A percentile compares a stretch with the other conserved stretches of the same genome.
Evolutionary conservation across 2,888 invertebrate species (phyloP).

Genomic region (Sesamia inferens): DNA sequence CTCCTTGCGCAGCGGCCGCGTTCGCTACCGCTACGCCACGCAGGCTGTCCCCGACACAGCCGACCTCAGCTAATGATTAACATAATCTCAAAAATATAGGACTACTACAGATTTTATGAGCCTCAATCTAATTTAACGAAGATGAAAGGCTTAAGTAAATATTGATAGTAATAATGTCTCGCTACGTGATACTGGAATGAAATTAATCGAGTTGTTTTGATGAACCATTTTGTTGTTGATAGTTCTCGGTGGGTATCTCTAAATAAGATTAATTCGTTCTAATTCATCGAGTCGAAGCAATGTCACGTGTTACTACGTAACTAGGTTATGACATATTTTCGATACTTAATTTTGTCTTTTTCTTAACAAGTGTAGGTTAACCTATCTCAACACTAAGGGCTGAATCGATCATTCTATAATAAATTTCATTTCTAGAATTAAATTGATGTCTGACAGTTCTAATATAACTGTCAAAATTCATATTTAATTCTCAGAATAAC

Average conservation of each 20-base stretch:
- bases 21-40: too few relatives aligned
- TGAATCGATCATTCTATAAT: not conserved
- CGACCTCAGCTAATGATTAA: not conserved
- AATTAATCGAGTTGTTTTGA: conserved; percentile 46
- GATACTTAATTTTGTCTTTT: not conserved
- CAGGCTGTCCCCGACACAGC: too few relatives aligned
- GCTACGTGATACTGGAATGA: conserved; percentile 20
- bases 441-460: too few relatives aligned
- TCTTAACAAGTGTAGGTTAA: not conserved
- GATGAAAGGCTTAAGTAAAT: conserved; percentile 39
- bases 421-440: too few relatives aligned
- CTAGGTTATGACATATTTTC: not conserved
- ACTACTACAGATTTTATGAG: conserved; percentile 34
- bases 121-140: conserved; percentile 9
- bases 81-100: conserved; percentile 26
- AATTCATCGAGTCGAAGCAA: conserved; percentile 32
- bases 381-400: not conserved
- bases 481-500: too few relatives aligned
- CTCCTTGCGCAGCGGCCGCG: too few relatives aligned
- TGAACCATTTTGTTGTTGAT: conserved; percentile 15
- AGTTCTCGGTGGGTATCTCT: conserved; percentile 25
- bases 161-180: conserved; percentile 17
- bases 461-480: too few relatives aligned
- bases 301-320: not conserved
- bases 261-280: conserved; percentile 23